Percentiles rank a stretch among this genome's conserved stretches.
These are phyloP conservation scores for Dryococelus australis DNA, from an alignment of 2,888 invertebrate species.

Conservation along the genomic window DNA sequence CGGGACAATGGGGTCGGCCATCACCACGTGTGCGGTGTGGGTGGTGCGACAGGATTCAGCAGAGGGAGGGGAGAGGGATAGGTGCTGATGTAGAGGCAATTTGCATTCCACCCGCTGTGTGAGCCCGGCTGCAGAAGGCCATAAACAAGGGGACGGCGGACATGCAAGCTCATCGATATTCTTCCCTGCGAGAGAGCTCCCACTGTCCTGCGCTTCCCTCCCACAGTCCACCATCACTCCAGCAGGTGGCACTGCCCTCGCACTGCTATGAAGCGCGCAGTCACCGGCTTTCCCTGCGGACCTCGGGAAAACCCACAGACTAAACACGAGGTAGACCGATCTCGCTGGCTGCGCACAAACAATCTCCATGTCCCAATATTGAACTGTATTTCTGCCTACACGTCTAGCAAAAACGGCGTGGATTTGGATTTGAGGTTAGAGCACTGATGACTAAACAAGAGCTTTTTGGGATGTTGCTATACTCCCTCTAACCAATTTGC, in stretches of 20 bases:
- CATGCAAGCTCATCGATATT: constrained; percentile 3
- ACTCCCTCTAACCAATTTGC: too few species aligned
- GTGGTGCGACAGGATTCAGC: not conserved
- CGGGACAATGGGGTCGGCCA: not conserved
- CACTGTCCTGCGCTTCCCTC: not conserved
- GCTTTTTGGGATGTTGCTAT: too few species aligned
- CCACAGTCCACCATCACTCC: not conserved
- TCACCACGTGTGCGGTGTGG: not conserved
- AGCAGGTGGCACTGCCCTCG: not conserved
- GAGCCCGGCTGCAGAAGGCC: not conserved
- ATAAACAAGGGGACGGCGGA: not conserved
- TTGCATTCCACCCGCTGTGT: constrained; percentile 1
- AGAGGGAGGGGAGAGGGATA: not conserved
- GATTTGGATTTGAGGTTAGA: too few species aligned
- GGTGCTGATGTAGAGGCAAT: constrained; percentile 1
- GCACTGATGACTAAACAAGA: too few species aligned
- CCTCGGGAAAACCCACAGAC: too few species aligned
- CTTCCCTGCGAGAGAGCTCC: not conserved
- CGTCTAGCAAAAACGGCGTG: too few species aligned
- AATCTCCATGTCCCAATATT: too few species aligned
- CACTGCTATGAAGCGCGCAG: too few species aligned
- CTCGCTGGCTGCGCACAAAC: too few species aligned
- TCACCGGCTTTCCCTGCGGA: too few species aligned
- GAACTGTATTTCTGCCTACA: too few species aligned
- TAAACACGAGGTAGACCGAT: too few species aligned